Evolutionary conservation across 1,140 invertebrate species (phyloP).

Genomic region (Scaptomyza pallida): DNA sequence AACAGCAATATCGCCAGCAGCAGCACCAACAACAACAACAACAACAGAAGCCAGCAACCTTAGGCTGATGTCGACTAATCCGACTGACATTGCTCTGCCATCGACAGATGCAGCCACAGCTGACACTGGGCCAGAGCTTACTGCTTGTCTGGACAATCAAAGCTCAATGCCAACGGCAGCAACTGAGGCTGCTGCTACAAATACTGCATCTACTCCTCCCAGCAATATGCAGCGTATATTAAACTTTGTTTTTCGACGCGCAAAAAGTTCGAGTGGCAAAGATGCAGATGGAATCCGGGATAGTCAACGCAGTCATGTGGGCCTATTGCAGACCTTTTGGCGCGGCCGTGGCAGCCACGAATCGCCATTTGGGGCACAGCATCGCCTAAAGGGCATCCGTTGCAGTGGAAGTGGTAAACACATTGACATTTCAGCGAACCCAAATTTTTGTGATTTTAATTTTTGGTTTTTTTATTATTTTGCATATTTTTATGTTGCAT

Average conservation of each 20-base stretch:
- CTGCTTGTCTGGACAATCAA: constrained; percentile 19
- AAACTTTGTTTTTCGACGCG: constrained; percentile 56
- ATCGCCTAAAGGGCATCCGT: constrained; percentile 79
- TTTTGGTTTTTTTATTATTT: constrained; percentile 26
- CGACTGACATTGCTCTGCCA: constrained; percentile 37
- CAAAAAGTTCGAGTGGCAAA: constrained; percentile 22
- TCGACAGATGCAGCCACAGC: constrained; percentile 38
- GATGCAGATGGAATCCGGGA: constrained; percentile 53
- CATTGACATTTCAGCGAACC: constrained; percentile 1
- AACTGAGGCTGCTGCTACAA: background rate
- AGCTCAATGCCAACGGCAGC: background rate
- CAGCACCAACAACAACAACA: constrained; percentile 7
- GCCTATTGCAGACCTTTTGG: constrained; percentile 66
- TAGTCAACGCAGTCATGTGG: constrained; percentile 77
- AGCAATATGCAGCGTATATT: constrained; percentile 54
- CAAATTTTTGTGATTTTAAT: constrained; percentile 37
- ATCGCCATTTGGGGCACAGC: constrained; percentile 58
- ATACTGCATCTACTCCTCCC: constrained; percentile 1
- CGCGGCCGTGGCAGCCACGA: constrained; percentile 42
- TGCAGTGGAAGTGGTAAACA: constrained; percentile 81
- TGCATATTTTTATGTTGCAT: constrained; percentile 22
- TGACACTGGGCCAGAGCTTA: constrained; percentile 20
- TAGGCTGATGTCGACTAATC: constrained; percentile 42
- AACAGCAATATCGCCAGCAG: constrained; percentile 29
- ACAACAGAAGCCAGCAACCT: constrained; percentile 1